Evolutionary conservation across 2,888 invertebrate genomes (phyloP), one percentile per base, ranked within the genome.

Genomic region (Rosalia funebris): DNA sequence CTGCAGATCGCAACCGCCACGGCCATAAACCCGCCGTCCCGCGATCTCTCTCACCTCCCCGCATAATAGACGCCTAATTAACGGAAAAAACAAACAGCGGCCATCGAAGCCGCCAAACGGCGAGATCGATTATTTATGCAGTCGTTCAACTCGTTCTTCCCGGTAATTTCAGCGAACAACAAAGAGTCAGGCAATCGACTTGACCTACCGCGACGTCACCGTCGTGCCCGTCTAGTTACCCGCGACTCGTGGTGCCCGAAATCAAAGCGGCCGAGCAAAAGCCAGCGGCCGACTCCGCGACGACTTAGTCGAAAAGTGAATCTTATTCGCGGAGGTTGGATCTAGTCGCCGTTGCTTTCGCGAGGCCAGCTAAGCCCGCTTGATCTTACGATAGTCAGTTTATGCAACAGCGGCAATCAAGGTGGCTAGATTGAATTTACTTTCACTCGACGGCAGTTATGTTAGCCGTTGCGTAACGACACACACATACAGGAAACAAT

Each of bases 321-420:
- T 64, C 64, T 63, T 63, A 60, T 63, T 50, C 47, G 63, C 48
- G 57, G 52, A 50, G 50, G 50, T 42, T 42, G 32, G 10, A 16
- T 19, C 56, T 50, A 41, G 37, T 20, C 31, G 37, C 55, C 52
- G 63, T 54, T 47, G 63, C 53, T 63, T 63, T 63, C 63, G 63
- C 63, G 63, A 60, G 57, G 34, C 32, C 41, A 16, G 11, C 32
- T 19, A 41, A 47, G 50, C 42, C 39, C 11, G 50, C 54, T 16
- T 55, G 56, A 59, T 62, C 39, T 46, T 59, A 59, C 56, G 57
- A 42, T 54, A 54, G 34, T 53, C 61, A 60, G 61, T 72, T 75
- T 75, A 75, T 76, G 75, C 75, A 75, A 74, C 68, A 47, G 36
- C 61, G 60, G 65, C 68, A 69, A 76, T 72, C 74, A 75, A 75